Evolutionary conservation across 2,113 vertebrate species (phyloP).

Genomic region (Pseudolaguvia tuberculata): DNA sequence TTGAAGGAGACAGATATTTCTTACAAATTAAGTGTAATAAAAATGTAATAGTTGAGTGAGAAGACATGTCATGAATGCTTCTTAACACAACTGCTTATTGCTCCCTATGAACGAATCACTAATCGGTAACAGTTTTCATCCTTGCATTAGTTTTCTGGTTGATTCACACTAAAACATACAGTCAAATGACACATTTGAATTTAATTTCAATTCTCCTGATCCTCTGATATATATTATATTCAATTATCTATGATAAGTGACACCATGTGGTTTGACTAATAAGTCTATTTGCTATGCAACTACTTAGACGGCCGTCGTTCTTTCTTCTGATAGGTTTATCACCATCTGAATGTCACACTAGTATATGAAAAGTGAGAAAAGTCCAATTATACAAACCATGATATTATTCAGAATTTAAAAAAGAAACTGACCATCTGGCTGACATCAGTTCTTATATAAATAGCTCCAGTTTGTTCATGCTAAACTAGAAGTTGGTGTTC

Average conservation of each 20-base stretch:
- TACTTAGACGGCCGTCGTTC: background rate
- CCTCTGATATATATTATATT: background rate
- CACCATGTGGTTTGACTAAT: conserved; percentile 16
- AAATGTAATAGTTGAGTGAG: no score
- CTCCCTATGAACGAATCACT: background rate
- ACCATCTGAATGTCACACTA: background rate
- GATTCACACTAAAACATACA: background rate
- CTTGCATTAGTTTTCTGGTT: background rate
- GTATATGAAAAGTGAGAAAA: no score
- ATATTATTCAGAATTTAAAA: conserved; percentile 14
- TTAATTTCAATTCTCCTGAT: background rate
- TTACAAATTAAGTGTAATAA: background rate
- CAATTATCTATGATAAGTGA: background rate
- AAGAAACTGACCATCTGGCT: conserved; percentile 62
- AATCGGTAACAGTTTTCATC: background rate
- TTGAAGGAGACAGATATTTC: background rate
- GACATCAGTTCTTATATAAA: conserved; percentile 62
- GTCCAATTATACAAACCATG: conserved; percentile 31
- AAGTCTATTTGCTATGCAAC: background rate
- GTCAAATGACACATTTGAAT: no score
- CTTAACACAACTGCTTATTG: no score
- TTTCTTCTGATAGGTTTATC: background rate
- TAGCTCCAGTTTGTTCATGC: conserved; percentile 60
- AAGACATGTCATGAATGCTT: no score
- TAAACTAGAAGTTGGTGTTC: conserved; percentile 53